phyloP scores from a whole-genome alignment of 1,140 invertebrate species.

The Procambarus clarkii region DNA sequence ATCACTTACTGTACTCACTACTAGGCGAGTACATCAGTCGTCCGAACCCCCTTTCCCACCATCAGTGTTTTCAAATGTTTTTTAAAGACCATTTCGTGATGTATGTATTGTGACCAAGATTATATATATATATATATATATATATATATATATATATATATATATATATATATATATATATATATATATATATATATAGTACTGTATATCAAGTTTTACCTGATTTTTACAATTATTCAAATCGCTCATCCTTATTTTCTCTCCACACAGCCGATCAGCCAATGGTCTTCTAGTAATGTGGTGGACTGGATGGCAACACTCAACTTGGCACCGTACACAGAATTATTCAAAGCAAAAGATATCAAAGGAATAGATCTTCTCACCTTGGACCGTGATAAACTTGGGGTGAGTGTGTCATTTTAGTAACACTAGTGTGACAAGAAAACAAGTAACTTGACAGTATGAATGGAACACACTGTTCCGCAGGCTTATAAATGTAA shows the following conservation, averaged over 20 bases:
- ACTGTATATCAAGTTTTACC: not conserved
- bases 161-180: slow-evolving; percentile 26
- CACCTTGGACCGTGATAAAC: slow-evolving; percentile 83
- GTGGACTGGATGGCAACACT: slow-evolving; percentile 86
- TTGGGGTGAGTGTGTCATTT: slow-evolving; percentile 80
- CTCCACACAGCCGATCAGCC: slow-evolving; percentile 81
- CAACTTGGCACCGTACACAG: slow-evolving; percentile 84
- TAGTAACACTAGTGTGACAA: not conserved
- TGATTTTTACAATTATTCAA: too few species aligned
- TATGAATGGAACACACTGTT: too few species aligned
- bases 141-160: slow-evolving; percentile 15
- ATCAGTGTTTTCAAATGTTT: too few species aligned
- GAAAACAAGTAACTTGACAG: not conserved
- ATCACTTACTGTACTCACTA: too few species aligned
- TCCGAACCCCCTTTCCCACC: too few species aligned
- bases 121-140: too few species aligned
- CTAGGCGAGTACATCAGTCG: too few species aligned
- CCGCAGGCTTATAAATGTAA: too few species aligned
- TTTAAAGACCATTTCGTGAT: too few species aligned
- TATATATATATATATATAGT: too few species aligned
- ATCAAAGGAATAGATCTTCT: slow-evolving; percentile 83
- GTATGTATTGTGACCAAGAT: too few species aligned
- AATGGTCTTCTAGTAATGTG: slow-evolving; percentile 84
- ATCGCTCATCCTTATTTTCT: slow-evolving; percentile 58
- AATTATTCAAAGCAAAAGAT: slow-evolving; percentile 84